phyloP scores from a whole-genome alignment of 2,888 invertebrate species.

The Cantharis lateralis region DNA sequence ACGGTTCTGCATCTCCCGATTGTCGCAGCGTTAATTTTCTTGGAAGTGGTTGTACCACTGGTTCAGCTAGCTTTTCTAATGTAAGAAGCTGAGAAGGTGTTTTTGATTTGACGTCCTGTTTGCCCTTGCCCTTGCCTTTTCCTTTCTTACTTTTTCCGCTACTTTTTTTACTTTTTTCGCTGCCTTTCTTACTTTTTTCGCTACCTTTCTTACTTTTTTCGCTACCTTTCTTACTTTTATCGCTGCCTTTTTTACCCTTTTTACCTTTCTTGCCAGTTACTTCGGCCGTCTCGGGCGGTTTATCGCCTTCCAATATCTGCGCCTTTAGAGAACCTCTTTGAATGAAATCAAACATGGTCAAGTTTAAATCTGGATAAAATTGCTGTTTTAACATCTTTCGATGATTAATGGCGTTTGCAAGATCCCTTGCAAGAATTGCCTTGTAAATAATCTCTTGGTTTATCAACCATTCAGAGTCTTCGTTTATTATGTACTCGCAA shows the following conservation, averaged over 20 bases:
- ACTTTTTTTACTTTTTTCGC: background rate
- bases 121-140: background rate
- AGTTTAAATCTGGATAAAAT: slow-evolving; percentile 13
- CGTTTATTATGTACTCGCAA: slow-evolving; percentile 11
- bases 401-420: background rate
- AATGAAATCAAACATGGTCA: slow-evolving; percentile 13
- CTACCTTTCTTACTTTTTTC: background rate
- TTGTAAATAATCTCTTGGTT: slow-evolving; percentile 7
- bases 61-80: background rate
- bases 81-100: background rate
- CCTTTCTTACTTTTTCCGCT: background rate
- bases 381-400: background rate
- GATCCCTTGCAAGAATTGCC: background rate
- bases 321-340: slow-evolving; percentile 23
- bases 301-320: background rate
- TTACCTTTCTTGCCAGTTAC: background rate
- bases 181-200: background rate
- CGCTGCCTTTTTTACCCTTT: background rate
- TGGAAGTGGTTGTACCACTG: background rate
- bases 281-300: background rate
- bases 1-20: slow-evolving; percentile 5
- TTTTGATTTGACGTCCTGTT: background rate
- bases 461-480: slow-evolving; percentile 13
- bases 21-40: slow-evolving; percentile 1
- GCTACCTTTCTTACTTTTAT: background rate